Percentiles rank a stretch among this genome's conserved stretches.
phyloP scores from a whole-genome alignment of 2,888 invertebrate genomes.

The Laspeyria flexula region DNA sequence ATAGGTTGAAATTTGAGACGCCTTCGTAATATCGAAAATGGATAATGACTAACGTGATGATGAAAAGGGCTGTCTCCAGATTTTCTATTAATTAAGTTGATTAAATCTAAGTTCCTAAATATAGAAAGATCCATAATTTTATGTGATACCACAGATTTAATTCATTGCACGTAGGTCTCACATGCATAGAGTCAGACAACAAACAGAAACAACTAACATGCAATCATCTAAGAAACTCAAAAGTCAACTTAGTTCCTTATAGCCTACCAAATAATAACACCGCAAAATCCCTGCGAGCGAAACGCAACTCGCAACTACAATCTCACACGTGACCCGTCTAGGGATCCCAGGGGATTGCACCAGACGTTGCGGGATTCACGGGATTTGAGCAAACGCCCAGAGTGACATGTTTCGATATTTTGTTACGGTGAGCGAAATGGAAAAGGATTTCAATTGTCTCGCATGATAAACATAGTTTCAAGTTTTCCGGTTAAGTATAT shows the following conservation, averaged over 20 bases:
- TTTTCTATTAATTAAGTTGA: too few relatives aligned
- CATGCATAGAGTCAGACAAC: too few relatives aligned
- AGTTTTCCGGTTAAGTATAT: conserved; percentile 15
- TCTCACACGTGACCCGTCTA: conserved; percentile 39
- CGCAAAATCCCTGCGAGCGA: conserved; percentile 19
- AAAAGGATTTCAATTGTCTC: conserved; percentile 39
- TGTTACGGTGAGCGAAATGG: conserved; percentile 36
- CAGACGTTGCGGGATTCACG: conserved; percentile 24
- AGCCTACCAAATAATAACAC: conserved; percentile 24
- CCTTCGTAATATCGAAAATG: too few relatives aligned
- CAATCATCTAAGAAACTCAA: not conserved
- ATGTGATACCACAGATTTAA: too few relatives aligned
- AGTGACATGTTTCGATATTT: conserved; percentile 49
- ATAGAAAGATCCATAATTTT: too few relatives aligned
- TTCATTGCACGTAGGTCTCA: too few relatives aligned
- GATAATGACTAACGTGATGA: too few relatives aligned
- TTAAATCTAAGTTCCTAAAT: too few relatives aligned
- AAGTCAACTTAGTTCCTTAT: conserved; percentile 10
- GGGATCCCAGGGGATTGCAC: conserved; percentile 23
- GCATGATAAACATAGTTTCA: conserved; percentile 33
- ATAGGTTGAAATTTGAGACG: too few relatives aligned
- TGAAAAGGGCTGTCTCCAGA: too few relatives aligned
- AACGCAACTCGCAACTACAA: conserved; percentile 18
- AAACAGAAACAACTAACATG: conserved; percentile 13
- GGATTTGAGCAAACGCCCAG: conserved; percentile 31